phyloP scores from a whole-genome alignment of 2,888 invertebrate genomes.

The Zonitis immaculata region DNA sequence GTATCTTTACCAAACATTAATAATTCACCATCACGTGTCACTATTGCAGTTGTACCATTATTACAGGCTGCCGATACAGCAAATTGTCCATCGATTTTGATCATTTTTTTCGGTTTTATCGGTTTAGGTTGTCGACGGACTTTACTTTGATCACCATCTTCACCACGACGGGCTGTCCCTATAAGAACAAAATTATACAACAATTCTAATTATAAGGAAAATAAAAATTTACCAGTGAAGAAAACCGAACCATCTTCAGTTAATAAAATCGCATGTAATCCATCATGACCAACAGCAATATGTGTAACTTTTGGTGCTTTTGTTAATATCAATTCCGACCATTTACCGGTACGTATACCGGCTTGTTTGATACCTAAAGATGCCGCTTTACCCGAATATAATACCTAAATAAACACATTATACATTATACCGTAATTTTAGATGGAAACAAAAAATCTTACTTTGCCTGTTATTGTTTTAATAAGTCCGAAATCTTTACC shows the following conservation, averaged over 20 bases:
- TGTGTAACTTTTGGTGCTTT: constrained; percentile 71
- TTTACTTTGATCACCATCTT: constrained; percentile 81
- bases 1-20: constrained; percentile 95
- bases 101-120: constrained; percentile 87
- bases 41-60: constrained; percentile 89
- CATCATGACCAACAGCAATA: constrained; percentile 89
- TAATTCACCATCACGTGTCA: constrained; percentile 84
- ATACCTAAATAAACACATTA: constrained; percentile 60
- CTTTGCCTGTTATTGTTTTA: constrained; percentile 79
- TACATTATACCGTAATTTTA: constrained; percentile 10
- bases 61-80: constrained; percentile 86
- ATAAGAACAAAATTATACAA: no score
- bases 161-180: constrained; percentile 85
- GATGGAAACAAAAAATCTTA: constrained; percentile 41
- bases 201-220: no score
- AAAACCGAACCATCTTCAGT: constrained; percentile 89
- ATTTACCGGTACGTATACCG: constrained; percentile 52
- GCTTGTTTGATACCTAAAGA: constrained; percentile 77
- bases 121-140: constrained; percentile 83
- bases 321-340: constrained; percentile 60
- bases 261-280: constrained; percentile 85
- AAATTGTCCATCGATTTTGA: constrained; percentile 80
- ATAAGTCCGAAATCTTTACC: constrained; percentile 90
- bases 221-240: constrained; percentile 54
- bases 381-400: constrained; percentile 82